Conservation (phyloP, 2,113 vertebrate species). For the Gobio gobio region DNA sequence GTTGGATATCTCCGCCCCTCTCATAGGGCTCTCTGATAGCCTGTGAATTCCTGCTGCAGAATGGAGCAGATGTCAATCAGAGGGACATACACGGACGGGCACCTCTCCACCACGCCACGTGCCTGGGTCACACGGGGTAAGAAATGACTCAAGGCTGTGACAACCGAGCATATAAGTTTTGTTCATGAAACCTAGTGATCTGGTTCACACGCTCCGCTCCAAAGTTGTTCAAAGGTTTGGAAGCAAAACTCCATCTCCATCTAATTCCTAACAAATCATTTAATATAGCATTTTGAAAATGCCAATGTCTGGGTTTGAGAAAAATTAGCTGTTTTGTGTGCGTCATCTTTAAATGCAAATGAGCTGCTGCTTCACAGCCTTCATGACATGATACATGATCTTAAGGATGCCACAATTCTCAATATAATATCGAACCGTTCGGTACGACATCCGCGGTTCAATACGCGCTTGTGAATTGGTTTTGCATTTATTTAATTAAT, state of each 20-base stretch:
- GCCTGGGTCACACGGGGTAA: constrained; percentile 94
- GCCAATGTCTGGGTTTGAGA: too few species aligned
- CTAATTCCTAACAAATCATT: too few species aligned
- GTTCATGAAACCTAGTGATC: neutral
- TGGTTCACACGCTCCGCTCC: neutral
- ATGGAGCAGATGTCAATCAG: constrained; percentile 95
- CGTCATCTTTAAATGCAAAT: too few species aligned
- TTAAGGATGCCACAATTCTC: too few species aligned
- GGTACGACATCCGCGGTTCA: too few species aligned
- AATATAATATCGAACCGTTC: too few species aligned
- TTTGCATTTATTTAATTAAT: too few species aligned
- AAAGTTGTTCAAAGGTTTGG: neutral
- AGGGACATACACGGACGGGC: constrained; percentile 88
- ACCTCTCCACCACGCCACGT: constrained; percentile 92
- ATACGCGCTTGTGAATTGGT: too few species aligned
- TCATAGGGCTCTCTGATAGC: constrained; percentile 90
- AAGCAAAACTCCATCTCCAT: neutral
- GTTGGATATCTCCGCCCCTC: neutral
- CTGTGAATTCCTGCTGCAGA: constrained; percentile 97
- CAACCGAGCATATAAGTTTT: neutral
- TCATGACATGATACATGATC: too few species aligned
- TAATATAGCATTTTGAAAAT: too few species aligned
- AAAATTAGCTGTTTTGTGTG: too few species aligned
- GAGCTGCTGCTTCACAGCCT: too few species aligned
- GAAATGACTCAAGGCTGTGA: neutral